Percentiles rank a stretch among this genome's conserved stretches.
Evolutionary conservation across 2,797 vertebrate genomes (phyloP).

Genomic region (Xyrichtys novacula): DNA sequence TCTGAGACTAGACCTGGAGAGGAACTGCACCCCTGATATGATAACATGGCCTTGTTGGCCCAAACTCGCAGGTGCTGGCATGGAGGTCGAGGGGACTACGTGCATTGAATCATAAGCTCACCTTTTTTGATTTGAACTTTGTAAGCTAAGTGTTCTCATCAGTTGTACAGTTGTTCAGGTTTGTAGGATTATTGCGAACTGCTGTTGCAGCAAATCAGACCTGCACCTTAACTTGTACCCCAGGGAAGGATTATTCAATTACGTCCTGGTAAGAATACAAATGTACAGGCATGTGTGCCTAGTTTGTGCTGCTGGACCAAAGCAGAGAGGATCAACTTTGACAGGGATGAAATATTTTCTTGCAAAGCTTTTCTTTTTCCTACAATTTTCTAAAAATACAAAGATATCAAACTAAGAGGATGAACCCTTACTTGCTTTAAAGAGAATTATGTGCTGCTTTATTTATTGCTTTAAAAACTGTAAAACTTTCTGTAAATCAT

Average conservation of each 20-base stretch:
- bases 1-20: too few species aligned
- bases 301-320: background rate
- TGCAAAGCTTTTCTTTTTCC: too few species aligned
- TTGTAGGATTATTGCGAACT: background rate
- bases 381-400: too few species aligned
- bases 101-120: too few species aligned
- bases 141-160: background rate
- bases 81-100: too few species aligned
- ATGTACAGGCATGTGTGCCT: background rate
- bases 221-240: background rate
- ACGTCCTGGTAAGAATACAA: slow-evolving; percentile 7
- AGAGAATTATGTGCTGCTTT: background rate
- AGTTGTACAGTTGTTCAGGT: background rate
- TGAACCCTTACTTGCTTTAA: background rate
- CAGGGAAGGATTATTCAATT: background rate
- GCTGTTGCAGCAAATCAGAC: background rate
- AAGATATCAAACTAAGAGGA: background rate
- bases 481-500: background rate
- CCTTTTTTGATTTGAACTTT: too few species aligned
- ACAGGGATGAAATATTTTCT: too few species aligned
- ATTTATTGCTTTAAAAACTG: background rate
- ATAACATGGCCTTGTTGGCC: too few species aligned
- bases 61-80: too few species aligned
- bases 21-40: too few species aligned
- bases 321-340: slow-evolving; percentile 1